Evolutionary conservation across 1,140 invertebrate species (phyloP).

Genomic region (Delia radicum): DNA sequence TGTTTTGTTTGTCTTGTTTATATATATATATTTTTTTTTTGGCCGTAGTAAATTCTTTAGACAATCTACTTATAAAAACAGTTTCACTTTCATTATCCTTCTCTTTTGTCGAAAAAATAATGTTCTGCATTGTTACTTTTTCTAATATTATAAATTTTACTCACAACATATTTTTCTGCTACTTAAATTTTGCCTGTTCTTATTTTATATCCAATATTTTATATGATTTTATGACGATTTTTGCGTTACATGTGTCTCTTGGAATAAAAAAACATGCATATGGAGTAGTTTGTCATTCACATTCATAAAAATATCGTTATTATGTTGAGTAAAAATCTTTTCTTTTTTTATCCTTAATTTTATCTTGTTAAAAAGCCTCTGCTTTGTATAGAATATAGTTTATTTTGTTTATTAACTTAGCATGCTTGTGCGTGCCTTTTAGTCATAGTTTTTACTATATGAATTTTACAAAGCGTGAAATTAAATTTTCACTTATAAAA

Average conservation of each 20-base stretch:
- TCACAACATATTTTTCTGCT: not conserved
- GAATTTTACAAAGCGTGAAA: conserved; percentile 45
- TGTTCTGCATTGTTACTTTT: conserved; percentile 3
- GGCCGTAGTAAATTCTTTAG: not conserved
- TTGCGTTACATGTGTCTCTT: not conserved
- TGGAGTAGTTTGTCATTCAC: conserved; percentile 21
- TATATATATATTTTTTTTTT: not conserved
- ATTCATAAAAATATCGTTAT: conserved; percentile 15
- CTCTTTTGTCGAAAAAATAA: not conserved
- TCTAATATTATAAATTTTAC: conserved; percentile 6
- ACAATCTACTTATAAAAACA: not conserved
- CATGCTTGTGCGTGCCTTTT: not conserved
- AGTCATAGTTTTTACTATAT: not conserved
- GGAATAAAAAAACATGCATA: not conserved
- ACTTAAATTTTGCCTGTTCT: not conserved
- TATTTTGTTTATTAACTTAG: not conserved
- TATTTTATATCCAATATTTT: conserved; percentile 16
- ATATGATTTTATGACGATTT: conserved; percentile 5
- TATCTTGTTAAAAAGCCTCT: not conserved
- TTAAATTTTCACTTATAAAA: conserved; percentile 47
- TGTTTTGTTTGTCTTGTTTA: too few relatives aligned
- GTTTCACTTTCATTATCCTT: not conserved
- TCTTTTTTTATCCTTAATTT: not conserved
- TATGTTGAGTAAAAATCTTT: not conserved
- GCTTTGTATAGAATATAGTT: not conserved